Evolutionary conservation across 2,797 vertebrate species (phyloP).

Genomic region (Thalassophryne amazonica): DNA sequence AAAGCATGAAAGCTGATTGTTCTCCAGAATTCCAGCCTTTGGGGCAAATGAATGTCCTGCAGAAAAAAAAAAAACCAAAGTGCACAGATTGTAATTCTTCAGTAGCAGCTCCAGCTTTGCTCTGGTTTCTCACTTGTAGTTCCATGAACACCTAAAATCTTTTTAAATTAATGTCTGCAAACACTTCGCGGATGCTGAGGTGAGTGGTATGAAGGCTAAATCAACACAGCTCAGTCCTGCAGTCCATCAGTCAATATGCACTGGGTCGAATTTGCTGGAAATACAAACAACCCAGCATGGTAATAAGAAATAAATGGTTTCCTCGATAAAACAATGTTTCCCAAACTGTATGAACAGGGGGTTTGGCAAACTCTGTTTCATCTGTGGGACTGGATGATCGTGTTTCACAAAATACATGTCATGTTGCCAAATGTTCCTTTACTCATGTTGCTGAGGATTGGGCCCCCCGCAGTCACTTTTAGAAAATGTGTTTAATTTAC

Average conservation of each 20-base stretch:
- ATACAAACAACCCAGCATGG: slow-evolving; percentile 31
- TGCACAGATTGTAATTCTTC: too few relatives aligned
- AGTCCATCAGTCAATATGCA: slow-evolving; percentile 39
- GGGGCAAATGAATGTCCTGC: too few relatives aligned
- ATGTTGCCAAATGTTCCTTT: neutral
- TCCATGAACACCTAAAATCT: slow-evolving; percentile 8
- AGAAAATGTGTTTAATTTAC: neutral
- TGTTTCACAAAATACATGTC: neutral
- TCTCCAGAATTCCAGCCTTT: too few relatives aligned
- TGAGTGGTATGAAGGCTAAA: slow-evolving; percentile 27
- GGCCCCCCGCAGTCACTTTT: neutral
- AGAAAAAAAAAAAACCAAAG: too few relatives aligned
- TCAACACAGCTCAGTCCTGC: slow-evolving; percentile 15
- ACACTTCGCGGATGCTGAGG: slow-evolving; percentile 21
- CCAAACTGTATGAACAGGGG: neutral
- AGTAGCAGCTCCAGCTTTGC: neutral
- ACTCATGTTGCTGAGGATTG: neutral
- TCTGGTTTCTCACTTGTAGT: slow-evolving; percentile 5
- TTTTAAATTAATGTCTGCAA: slow-evolving; percentile 44
- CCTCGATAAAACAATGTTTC: neutral
- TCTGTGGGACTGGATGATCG: neutral
- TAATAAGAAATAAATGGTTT: slow-evolving; percentile 1
- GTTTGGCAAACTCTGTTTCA: neutral
- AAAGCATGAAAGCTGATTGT: too few relatives aligned
- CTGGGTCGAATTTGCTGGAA: slow-evolving; percentile 33